phyloP scores from a whole-genome alignment of 2,797 vertebrate genomes.

The Mycteria americana region DNA sequence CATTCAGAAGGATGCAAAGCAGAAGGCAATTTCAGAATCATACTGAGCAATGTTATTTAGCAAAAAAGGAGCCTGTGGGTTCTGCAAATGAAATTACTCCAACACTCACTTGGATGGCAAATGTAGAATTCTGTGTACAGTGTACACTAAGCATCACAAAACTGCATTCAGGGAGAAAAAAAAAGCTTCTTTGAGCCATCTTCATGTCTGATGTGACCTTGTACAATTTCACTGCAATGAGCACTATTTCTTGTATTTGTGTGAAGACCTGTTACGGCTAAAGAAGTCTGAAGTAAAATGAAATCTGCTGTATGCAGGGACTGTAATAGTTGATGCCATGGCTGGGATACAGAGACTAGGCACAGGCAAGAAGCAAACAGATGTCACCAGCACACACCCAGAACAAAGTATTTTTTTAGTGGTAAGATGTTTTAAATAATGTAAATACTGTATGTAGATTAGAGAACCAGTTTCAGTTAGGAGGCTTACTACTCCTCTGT shows the following conservation, averaged over 20 bases:
- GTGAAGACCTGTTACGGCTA: neutral
- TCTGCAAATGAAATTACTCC: conserved; percentile 20
- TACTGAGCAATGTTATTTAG: conserved; percentile 16
- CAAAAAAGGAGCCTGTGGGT: neutral
- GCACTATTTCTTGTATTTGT: neutral
- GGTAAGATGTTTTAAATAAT: neutral
- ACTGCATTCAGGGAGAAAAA: neutral
- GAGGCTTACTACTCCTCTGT: neutral
- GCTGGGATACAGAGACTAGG: neutral
- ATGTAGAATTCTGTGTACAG: neutral
- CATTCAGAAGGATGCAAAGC: conserved; percentile 12
- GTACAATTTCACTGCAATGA: neutral
- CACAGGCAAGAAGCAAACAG: neutral
- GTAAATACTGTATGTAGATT: neutral
- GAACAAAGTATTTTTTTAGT: neutral
- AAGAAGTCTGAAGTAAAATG: neutral
- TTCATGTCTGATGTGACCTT: neutral
- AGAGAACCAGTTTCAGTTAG: neutral
- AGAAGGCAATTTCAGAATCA: conserved; percentile 10
- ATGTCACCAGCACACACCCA: neutral
- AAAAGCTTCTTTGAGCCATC: neutral
- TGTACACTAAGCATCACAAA: neutral
- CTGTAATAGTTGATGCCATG: neutral
- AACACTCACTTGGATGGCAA: neutral
- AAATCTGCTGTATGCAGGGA: neutral